phyloP scores from a whole-genome alignment of 2,113 vertebrate genomes.

The Ornithorhynchus anatinus region DNA sequence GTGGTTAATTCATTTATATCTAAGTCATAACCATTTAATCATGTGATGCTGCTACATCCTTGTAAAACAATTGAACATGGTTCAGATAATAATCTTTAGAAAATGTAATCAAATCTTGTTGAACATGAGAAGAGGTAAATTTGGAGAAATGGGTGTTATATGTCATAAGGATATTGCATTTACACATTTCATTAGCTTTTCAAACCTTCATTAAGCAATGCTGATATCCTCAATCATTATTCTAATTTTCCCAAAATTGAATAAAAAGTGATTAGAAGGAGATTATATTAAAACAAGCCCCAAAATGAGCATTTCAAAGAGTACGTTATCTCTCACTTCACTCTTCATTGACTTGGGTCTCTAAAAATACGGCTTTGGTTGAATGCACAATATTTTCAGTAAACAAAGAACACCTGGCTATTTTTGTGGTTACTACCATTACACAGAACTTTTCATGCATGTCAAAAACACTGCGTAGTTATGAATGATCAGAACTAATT shows the following conservation, averaged over 20 bases:
- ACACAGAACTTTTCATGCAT: conserved; percentile 18
- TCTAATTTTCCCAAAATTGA: conserved; percentile 21
- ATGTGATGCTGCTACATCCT: neutral
- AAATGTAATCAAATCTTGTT: conserved; percentile 1
- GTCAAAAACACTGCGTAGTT: conserved; percentile 27
- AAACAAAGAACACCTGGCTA: conserved; percentile 16
- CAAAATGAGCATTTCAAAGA: conserved; percentile 10
- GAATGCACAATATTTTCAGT: conserved; percentile 1
- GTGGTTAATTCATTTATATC: neutral
- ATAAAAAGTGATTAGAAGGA: conserved; percentile 14
- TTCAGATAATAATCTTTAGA: neutral
- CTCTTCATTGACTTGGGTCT: conserved; percentile 3
- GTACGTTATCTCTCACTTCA: neutral
- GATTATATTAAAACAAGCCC: conserved; percentile 9
- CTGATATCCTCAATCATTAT: conserved; percentile 20
- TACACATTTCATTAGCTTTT: conserved; percentile 12
- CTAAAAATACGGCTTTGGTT: conserved; percentile 23
- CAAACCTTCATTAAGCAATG: conserved; percentile 6
- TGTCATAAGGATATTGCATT: neutral
- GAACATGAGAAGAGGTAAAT: neutral
- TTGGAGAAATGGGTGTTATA: neutral
- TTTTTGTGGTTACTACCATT: conserved; percentile 19
- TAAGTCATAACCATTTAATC: conserved; percentile 8
- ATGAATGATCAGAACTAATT: conserved; percentile 25
- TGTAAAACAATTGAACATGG: conserved; percentile 6